Base-by-base conservation (phyloP, 2,888 invertebrate species). In the Drosophila emarginata region DNA sequence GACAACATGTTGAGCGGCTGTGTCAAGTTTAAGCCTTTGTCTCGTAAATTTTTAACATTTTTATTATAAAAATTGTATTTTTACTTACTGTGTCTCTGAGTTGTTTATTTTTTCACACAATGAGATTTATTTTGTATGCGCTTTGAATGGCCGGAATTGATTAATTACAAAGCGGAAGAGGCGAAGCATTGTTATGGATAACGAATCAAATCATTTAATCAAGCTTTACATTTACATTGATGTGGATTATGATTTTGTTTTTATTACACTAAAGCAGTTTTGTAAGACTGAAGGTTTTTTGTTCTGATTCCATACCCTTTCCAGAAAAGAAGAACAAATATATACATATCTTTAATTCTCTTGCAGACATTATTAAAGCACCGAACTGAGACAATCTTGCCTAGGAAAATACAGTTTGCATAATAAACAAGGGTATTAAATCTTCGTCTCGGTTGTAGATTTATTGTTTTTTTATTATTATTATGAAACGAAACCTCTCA, bases 101-200 rank as follows among this genome's bases (percentile, higher is more conserved):
- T 12, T 58, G 23, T 57, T 61, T 37, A 60, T 65, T 37, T 64
- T 84, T 73, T 78, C 79, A 83, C 87, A 80, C 81, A 77, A 80
- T 70, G 73, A 78, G 67, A 86, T 80, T 80, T 83, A 80, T 78
- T 32, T 32, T 32, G 75, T 75, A 77, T 82, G 81, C 79, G 80
- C 76, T 81, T 80, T 56, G 53, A 56, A 72, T 45, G 32, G 9
- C 45, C 78, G 84, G 84, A 82, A 72, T 79, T 82, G 87, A 87
- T 82, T 82, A 87, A 82, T 87, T 87, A 82, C 69, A 70, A 68
- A 72, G 72, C 84, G 87, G 84, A 87, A 82, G 82, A 83, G 60
- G 61, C 57, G 61, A 59, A 9, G 7, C 56, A 59, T 64, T 65
- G 64, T 71, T 72, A 71, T 59, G 64, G 37, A 56, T 59, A 36